Base-by-base conservation (phyloP, 2,888 invertebrate species). In the Eupithecia insigniata region DNA sequence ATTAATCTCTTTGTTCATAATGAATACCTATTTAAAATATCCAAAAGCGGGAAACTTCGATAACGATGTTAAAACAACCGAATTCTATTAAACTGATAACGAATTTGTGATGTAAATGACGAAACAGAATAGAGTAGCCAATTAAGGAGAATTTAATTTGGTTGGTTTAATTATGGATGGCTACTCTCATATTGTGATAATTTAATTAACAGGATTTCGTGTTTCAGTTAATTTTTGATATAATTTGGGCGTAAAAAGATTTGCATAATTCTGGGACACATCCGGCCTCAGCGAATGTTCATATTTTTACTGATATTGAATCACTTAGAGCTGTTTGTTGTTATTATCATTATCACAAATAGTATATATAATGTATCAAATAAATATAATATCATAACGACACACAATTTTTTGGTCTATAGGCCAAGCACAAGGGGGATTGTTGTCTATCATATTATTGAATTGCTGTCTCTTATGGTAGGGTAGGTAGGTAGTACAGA, bases 21-120 rank as follows among this genome's bases (percentile, higher is more conserved):
- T 75, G 76, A 76, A 77, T 74, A 60, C 74, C 68, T 72, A 69
- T 71, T 74, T 69, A 68, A 70, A 70, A 71, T 70, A 72, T 67
- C 69, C 69, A 32, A 69, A 74, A 66, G 61, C 51, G 73, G 64
- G 65, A 74, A 78, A 79, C 71, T 76, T 68, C 28, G 76, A 77
- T 79, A 79, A 80, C 78, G 78, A 77, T 76, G 79, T 80, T 79
- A 76, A 78, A 79, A 80, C 79, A 78, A 67, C 74, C 69, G 74
- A 78, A 79, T 80, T 79, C 76, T 77, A 77, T 79, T 77, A 80
- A 73, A 69, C 77, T 78, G 80, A 80, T 81, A 78, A 81, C 76
- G 68, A 78, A 80, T 80, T 78, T 78, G 78, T 76, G 75, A 78
- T 79, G 78, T 71, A 75, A 79, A 79, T 78, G 74, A 70, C 60